A percentile compares a stretch with the other conserved stretches of the same genome.
Conservation (phyloP, 2,888 invertebrate genomes). For the Tipula vernalis region DNA sequence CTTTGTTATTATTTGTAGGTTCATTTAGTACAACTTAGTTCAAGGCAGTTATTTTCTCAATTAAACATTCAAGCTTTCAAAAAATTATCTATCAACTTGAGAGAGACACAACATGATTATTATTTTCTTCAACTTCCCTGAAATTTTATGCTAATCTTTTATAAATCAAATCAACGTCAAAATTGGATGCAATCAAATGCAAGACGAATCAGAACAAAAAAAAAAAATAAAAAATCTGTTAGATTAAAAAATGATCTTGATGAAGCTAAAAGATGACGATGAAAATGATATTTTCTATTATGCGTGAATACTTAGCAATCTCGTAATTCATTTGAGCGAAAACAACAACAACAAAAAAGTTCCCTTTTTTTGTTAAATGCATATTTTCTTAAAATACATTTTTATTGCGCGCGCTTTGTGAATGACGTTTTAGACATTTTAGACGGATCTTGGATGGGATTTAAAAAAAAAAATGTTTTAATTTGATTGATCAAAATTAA, state of each 20-base stretch:
- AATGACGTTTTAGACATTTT: conserved; percentile 7
- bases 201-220: not conserved
- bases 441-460: not conserved
- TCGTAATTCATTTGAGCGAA: not conserved
- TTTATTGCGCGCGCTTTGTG: not conserved
- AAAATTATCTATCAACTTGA: not conserved
- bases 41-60: too few relatives aligned
- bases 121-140: not conserved
- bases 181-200: not conserved
- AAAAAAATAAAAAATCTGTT: not conserved
- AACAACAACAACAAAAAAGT: not conserved
- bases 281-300: not conserved
- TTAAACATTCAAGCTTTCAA: not conserved
- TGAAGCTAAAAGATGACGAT: not conserved
- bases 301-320: not conserved
- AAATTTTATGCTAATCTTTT: not conserved
- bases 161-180: not conserved
- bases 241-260: not conserved
- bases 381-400: not conserved
- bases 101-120: not conserved
- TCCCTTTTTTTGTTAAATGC: not conserved
- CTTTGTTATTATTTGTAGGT: too few relatives aligned
- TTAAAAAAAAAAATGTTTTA: not conserved
- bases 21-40: too few relatives aligned
- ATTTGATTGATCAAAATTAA: conserved; percentile 10